Evolutionary conservation across 2,888 invertebrate genomes (phyloP).

Genomic region (Acanthosepion esculentum): DNA sequence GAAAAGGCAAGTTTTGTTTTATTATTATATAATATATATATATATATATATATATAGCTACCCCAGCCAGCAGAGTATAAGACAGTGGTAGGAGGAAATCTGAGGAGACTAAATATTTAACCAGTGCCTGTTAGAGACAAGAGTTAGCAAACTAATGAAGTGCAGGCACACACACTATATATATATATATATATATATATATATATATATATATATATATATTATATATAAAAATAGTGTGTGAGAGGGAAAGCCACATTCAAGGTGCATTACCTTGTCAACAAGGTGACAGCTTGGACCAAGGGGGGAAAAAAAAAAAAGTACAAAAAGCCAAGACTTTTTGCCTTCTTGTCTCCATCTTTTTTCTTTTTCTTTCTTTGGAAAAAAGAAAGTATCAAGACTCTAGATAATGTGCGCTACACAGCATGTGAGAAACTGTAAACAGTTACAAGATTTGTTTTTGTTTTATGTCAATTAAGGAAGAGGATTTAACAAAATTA

Average conservation of each 20-base stretch:
- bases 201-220: too few relatives aligned
- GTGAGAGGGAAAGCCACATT: neutral
- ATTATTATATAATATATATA: neutral
- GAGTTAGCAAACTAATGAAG: neutral
- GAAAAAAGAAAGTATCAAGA: too few relatives aligned
- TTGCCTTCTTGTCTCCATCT: neutral
- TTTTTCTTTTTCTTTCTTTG: neutral
- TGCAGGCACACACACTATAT: neutral
- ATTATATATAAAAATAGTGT: too few relatives aligned
- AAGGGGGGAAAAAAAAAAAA: too few relatives aligned
- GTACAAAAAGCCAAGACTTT: neutral
- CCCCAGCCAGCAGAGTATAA: conserved; percentile 23
- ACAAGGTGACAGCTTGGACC: neutral
- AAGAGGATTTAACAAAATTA: too few relatives aligned
- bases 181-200: too few relatives aligned
- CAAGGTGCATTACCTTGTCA: neutral
- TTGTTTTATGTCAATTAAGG: too few relatives aligned
- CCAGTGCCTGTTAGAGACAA: neutral
- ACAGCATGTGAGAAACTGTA: neutral
- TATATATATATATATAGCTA: neutral
- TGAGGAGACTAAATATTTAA: neutral
- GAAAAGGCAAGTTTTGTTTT: neutral
- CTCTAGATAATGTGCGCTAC: neutral
- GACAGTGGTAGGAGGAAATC: neutral
- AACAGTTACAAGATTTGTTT: too few relatives aligned